phyloP scores from a whole-genome alignment of 2,888 invertebrate species.

The Cyclophora albipunctata region DNA sequence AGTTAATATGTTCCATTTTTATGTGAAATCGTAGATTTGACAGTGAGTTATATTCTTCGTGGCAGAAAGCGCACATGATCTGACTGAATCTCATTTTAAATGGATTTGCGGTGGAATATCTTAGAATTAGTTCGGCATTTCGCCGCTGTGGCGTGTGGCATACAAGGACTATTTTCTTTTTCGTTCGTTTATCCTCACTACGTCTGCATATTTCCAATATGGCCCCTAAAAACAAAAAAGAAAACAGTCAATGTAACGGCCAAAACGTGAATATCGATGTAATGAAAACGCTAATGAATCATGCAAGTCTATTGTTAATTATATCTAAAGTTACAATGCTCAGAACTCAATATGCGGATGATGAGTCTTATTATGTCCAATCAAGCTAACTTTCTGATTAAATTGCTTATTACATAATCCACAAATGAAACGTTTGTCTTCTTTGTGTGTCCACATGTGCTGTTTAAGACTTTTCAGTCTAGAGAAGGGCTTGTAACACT shows the following conservation, averaged over 20 bases:
- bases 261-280: conserved; percentile 15
- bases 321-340: background rate
- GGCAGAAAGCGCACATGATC: conserved; percentile 62
- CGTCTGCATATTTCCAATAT: conserved; percentile 61
- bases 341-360: conserved; percentile 33
- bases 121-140: conserved; percentile 61
- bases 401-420: conserved; percentile 51
- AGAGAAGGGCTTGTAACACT: conserved; percentile 67
- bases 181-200: conserved; percentile 48
- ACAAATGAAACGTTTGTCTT: conserved; percentile 49
- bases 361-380: conserved; percentile 44
- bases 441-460: conserved; percentile 61
- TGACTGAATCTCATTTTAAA: conserved; percentile 64
- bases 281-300: conserved; percentile 16
- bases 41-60: conserved; percentile 49
- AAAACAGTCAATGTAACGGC: conserved; percentile 57
- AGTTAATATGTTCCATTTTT: conserved; percentile 46
- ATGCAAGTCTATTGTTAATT: conserved; percentile 15
- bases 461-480: conserved; percentile 59
- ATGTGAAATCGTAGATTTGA: conserved; percentile 50
- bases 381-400: conserved; percentile 56
- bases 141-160: conserved; percentile 64
- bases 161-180: conserved; percentile 65
- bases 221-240: conserved; percentile 70
- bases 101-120: conserved; percentile 57